phyloP scores from a whole-genome alignment of 2,797 vertebrate genomes.

The Picus viridis region DNA sequence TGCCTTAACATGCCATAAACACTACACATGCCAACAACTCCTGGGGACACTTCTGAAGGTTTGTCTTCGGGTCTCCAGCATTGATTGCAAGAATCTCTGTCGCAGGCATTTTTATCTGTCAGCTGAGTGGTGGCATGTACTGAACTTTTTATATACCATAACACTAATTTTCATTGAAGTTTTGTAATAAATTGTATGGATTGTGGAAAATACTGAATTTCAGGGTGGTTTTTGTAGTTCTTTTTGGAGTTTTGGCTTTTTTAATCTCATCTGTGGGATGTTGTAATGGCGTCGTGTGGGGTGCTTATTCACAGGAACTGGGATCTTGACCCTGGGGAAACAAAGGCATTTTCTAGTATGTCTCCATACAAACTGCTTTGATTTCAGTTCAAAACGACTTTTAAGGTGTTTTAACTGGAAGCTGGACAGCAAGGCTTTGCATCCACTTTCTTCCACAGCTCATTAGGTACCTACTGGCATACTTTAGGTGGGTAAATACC shows the following conservation, averaged over 20 bases:
- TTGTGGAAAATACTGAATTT: constrained; percentile 6
- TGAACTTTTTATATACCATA: constrained; percentile 55
- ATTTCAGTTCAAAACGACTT: not conserved
- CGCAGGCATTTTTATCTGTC: constrained; percentile 22
- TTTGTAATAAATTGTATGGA: constrained; percentile 72
- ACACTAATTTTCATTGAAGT: constrained; percentile 55
- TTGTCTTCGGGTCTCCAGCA: not conserved
- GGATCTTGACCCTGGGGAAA: not conserved
- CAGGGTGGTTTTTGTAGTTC: not conserved
- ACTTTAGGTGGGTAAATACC: not conserved
- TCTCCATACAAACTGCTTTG: not conserved
- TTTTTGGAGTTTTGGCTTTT: not conserved
- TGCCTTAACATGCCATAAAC: constrained; percentile 55
- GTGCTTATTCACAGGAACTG: not conserved
- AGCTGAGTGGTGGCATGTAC: not conserved
- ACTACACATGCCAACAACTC: not conserved
- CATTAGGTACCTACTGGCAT: not conserved
- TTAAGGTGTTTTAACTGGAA: not conserved
- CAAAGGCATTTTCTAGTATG: not conserved
- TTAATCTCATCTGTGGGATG: not conserved
- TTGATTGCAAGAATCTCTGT: not conserved
- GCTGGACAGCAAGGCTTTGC: not conserved
- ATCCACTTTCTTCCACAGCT: not conserved
- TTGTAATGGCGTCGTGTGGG: fast-evolving
- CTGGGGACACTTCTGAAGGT: constrained; percentile 9